phyloP scores from a whole-genome alignment of 2,888 invertebrate species.

The Dysmachus trigonus region DNA sequence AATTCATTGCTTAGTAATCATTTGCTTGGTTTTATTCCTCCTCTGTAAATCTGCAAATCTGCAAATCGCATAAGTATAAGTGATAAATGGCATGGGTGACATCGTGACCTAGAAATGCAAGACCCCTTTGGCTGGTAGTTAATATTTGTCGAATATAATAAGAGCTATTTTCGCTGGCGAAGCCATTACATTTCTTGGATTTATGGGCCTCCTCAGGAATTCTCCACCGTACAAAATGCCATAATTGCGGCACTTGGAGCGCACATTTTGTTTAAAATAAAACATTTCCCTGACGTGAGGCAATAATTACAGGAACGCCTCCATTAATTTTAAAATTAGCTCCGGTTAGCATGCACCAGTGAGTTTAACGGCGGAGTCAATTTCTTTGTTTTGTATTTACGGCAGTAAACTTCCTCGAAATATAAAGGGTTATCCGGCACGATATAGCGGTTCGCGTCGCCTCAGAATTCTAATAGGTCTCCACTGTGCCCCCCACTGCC shows the following conservation, averaged over 20 bases:
- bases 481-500: background rate
- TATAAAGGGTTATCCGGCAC: slow-evolving; percentile 7
- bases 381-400: slow-evolving; percentile 26
- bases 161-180: background rate
- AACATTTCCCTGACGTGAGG: slow-evolving; percentile 13
- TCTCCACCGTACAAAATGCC: background rate
- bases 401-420: slow-evolving; percentile 7
- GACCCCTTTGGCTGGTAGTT: background rate
- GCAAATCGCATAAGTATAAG: background rate
- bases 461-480: background rate
- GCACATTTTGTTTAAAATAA: slow-evolving; percentile 11
- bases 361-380: background rate
- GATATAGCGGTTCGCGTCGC: background rate
- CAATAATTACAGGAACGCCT: slow-evolving; percentile 27
- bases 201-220: background rate
- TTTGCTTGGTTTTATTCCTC: background rate
- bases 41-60: background rate
- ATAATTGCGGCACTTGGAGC: background rate
- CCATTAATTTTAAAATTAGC: slow-evolving; percentile 41
- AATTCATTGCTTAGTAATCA: background rate
- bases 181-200: background rate
- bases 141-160: background rate
- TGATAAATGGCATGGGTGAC: background rate
- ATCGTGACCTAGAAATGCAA: background rate
- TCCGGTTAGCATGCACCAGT: slow-evolving; percentile 20